Evolutionary conservation across 2,113 vertebrate genomes (phyloP).

Genomic region (Psettodes erumei): DNA sequence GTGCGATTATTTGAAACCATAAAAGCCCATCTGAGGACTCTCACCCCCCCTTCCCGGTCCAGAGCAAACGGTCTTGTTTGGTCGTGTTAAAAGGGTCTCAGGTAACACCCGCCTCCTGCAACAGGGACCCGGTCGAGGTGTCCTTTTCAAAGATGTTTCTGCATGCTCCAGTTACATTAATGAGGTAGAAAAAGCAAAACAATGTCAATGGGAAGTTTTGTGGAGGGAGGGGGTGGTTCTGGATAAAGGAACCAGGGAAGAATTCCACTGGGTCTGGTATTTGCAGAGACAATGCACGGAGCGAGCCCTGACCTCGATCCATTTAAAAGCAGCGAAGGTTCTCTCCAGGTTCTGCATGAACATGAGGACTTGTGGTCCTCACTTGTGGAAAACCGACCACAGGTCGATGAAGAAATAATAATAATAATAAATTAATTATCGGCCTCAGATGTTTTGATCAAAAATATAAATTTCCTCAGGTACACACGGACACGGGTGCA

Average conservation of each 20-base stretch:
- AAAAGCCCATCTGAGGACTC: constrained; percentile 23
- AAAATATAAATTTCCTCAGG: no score
- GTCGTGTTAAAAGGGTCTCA: constrained; percentile 10
- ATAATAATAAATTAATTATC: no score
- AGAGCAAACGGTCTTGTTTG: constrained; percentile 2
- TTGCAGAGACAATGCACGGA: constrained; percentile 9
- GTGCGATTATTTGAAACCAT: neutral
- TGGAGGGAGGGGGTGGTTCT: no score
- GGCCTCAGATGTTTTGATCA: no score
- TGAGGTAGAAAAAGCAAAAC: constrained; percentile 53
- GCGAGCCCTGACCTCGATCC: constrained; percentile 3
- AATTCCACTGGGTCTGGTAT: constrained; percentile 4
- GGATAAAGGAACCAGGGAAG: no score
- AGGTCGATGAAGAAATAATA: no score
- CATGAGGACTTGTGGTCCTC: no score
- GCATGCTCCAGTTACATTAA: constrained; percentile 56
- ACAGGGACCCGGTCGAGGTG: constrained; percentile 7
- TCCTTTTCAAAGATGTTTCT: constrained; percentile 57
- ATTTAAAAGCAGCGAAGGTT: neutral
- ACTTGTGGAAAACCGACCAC: no score
- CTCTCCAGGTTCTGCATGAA: no score
- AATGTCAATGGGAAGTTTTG: constrained; percentile 45
- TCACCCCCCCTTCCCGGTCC: neutral
- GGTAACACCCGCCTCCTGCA: constrained; percentile 22
- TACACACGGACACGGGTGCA: no score